Evolutionary conservation across 1,140 invertebrate species (phyloP).

Genomic region (Bicyclus anynana): DNA sequence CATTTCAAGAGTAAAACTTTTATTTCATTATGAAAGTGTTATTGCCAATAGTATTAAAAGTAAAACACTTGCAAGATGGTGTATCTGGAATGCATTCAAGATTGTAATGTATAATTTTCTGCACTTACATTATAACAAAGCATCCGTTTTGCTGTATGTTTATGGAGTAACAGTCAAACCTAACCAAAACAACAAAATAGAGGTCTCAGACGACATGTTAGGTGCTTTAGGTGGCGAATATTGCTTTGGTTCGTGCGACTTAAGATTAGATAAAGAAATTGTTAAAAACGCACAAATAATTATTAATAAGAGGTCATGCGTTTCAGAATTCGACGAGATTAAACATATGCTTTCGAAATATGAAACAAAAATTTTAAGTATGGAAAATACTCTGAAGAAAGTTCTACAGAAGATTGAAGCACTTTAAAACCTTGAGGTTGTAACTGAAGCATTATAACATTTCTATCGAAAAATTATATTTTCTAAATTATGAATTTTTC

Average conservation of each 20-base stretch:
- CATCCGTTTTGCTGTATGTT: conserved; percentile 79
- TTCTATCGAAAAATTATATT: not conserved
- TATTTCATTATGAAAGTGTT: conserved; percentile 85
- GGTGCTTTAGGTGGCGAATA: conserved; percentile 64
- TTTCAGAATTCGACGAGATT: conserved; percentile 70
- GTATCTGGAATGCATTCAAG: conserved; percentile 63
- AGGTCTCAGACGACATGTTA: conserved; percentile 55
- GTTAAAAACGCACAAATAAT: conserved; percentile 77
- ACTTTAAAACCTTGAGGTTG: no score
- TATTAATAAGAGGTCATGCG: conserved; percentile 68
- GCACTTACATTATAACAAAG: conserved; percentile 72
- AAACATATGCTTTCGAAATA: conserved; percentile 57
- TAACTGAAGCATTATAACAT: not conserved
- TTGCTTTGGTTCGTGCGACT: conserved; percentile 63
- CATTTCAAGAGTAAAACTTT: conserved; percentile 82
- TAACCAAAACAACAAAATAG: conserved; percentile 77
- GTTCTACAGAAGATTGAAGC: conserved; percentile 40
- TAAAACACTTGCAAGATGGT: conserved; percentile 52
- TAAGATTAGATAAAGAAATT: conserved; percentile 68
- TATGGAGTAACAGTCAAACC: conserved; percentile 80
- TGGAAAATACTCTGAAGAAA: conserved; percentile 55
- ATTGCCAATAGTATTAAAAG: conserved; percentile 74
- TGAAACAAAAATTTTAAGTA: conserved; percentile 49
- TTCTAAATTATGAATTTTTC: no score
- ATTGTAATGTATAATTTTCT: conserved; percentile 63